These are phyloP conservation scores for Gonioctena quinquepunctata DNA, from an alignment of 1,140 invertebrate species.

Conservation along the genomic window DNA sequence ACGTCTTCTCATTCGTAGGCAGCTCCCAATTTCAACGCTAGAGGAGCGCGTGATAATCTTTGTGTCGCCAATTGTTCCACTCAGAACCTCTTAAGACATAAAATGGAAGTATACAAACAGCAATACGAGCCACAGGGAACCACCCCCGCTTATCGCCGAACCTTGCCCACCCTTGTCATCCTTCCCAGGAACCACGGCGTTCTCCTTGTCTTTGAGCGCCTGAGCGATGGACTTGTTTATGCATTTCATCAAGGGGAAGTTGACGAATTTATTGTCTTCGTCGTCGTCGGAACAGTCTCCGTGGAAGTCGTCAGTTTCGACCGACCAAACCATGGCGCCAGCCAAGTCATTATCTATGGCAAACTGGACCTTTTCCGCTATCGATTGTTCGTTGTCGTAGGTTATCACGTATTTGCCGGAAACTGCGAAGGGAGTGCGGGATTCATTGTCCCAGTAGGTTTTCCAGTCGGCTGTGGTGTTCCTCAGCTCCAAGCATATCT, in stretches of 20 bases:
- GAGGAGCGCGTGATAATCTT: no score
- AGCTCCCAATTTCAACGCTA: no score
- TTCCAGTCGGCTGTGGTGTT: conserved; percentile 59
- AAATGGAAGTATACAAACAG: neutral
- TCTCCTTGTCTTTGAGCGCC: conserved; percentile 61
- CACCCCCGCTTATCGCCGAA: neutral
- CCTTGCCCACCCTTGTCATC: neutral
- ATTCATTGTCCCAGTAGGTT: conserved; percentile 64
- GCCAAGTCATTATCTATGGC: conserved; percentile 68
- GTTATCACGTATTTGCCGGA: conserved; percentile 63
- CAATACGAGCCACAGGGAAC: neutral
- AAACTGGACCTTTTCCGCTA: conserved; percentile 67
- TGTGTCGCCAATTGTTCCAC: no score
- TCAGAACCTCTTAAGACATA: no score
- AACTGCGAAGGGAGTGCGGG: conserved; percentile 64
- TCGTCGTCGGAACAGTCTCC: conserved; percentile 63
- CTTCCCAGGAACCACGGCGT: conserved; percentile 42
- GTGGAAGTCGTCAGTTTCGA: conserved; percentile 77
- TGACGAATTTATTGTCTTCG: conserved; percentile 56
- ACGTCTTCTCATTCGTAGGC: no score
- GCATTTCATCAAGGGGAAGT: conserved; percentile 63
- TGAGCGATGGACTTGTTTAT: conserved; percentile 64
- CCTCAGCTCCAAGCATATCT: conserved; percentile 67
- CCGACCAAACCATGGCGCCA: conserved; percentile 84
- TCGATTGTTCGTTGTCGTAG: conserved; percentile 67